Evolutionary conservation across 2,113 vertebrate species (phyloP), one percentile per base, ranked within the genome.

Genomic region (Aldabrachelys gigantea): DNA sequence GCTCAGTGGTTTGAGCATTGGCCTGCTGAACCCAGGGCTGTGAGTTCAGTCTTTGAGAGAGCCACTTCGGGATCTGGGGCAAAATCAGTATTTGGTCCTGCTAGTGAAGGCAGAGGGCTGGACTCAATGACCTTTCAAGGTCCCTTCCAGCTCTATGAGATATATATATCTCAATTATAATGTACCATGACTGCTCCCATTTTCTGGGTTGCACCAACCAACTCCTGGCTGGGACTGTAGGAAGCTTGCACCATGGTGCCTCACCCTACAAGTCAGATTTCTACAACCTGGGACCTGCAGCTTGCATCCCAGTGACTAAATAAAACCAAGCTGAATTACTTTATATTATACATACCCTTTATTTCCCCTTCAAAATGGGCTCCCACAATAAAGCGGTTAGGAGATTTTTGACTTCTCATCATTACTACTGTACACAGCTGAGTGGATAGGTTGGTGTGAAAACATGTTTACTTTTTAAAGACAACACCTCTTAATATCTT

Each of bases 401-500:
- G 22, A 89, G 12, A 84, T 47, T 94, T 89, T n/a, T 84, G 82
- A 89, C 35, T 76, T 90, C 47, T 50, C 19, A 84, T 24, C 2
- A 0, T 75, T 90, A 87, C 76, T 90, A 88, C 35, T 82, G 80
- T 56, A 88, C 47, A 78, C 54, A 25, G 85, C 72, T 88, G 87
- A 8, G 88, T n/a, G 10, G 24, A 62, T 82, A 78, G 59, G 89
- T 85, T 29, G 85, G 72, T 14, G 52, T 80, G 79, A 90, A 88
- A 81, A 1, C 38, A 80, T 16, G 78, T 86, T 94, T 89, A 35
- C 52, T 95, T 96, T 90, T 72, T 62, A 88, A 53, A 80, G 90
- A 76, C 47, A 82, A 62, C 52, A 62, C 80, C 49, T 24, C 53
- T 85, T 80, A 47, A 89, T 90, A 89, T 82, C 56, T 92, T 59